Base-by-base conservation (phyloP, 2,113 vertebrate genomes). In the Chelonoidis abingdonii region DNA sequence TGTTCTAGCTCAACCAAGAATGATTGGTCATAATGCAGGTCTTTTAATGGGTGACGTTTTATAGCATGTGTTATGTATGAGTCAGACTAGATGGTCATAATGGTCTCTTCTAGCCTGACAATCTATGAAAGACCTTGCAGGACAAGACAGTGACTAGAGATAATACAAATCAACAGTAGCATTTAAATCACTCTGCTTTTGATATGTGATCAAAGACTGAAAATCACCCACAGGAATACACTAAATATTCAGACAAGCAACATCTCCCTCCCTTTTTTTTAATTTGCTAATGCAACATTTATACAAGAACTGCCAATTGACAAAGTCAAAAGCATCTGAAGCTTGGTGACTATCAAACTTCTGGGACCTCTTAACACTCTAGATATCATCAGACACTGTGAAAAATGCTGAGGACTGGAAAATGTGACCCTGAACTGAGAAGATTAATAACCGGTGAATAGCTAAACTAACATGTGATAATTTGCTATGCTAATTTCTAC, bases 401-500 rank as follows among this genome's bases (percentile, higher is more conserved):
- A 93, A 94, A 96, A 97, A 97, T 16, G 57, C 89, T 92, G 91
- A 92, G 92, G 95, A 93, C 93, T 93, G 94, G 88, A 93, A 95
- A 95, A 83, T 9, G 78, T 50, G 90, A 80, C 93, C 95, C 96
- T 84, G 93, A 95, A 91, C 93, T 56, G 31, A 84, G 90, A 84
- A 97, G 93, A 97, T 96, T 95, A 96, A 94, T 93, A 89, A 78
- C 78, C 5, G 1, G 56, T 56, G 95, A 95, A 88, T 62, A 95
- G 53, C 87, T 87, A 84, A 90, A 84, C 79, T 35, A 81, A 95
- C 88, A 80, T 69, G 9, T 1, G 41, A 84, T 31, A 87, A 86
- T 96, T 91, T 88, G 98, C 92, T 91, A 93, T 27, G 95, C 95
- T 93, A 96, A 97, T 96, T 96, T 95, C 93, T 92, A 49, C 87